A percentile compares a stretch with the other conserved stretches of the same genome.
phyloP scores from a whole-genome alignment of 2,888 invertebrate genomes.

The Eupithecia pulchellata region DNA sequence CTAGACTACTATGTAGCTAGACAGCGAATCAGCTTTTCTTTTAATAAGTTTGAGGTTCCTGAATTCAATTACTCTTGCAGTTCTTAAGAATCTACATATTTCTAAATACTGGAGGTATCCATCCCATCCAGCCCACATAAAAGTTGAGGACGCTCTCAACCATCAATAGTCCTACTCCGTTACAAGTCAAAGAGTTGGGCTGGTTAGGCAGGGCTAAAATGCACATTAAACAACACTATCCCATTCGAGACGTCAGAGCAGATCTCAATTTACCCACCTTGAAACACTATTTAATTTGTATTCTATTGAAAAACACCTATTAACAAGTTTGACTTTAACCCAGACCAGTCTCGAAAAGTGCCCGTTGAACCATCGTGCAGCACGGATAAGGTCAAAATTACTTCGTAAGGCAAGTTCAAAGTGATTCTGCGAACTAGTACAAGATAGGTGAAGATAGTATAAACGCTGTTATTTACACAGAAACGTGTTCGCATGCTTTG shows the following conservation, averaged over 20 bases:
- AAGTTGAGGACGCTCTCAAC: no score
- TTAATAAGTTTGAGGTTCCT: background rate
- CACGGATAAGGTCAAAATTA: constrained; percentile 14
- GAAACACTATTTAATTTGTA: background rate
- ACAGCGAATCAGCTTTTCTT: background rate
- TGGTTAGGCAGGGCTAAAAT: background rate
- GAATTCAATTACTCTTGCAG: background rate
- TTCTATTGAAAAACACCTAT: background rate
- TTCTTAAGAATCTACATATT: background rate
- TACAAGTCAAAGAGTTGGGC: no score
- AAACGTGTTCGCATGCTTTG: constrained; percentile 71
- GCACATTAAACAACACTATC: no score
- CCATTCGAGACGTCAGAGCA: background rate
- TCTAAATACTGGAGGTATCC: background rate
- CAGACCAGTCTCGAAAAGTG: background rate
- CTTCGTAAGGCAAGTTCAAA: constrained; percentile 9
- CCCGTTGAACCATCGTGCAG: constrained; percentile 1
- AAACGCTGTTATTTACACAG: constrained; percentile 78
- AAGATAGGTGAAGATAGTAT: constrained; percentile 53
- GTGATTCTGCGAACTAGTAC: constrained; percentile 15
- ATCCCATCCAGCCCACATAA: no score
- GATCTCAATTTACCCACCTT: background rate
- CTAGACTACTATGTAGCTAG: no score
- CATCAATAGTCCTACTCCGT: no score
- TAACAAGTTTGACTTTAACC: background rate